Evolutionary conservation across 2,888 invertebrate species (phyloP), one percentile per base, ranked within the genome.

Genomic region (Bibio marci): DNA sequence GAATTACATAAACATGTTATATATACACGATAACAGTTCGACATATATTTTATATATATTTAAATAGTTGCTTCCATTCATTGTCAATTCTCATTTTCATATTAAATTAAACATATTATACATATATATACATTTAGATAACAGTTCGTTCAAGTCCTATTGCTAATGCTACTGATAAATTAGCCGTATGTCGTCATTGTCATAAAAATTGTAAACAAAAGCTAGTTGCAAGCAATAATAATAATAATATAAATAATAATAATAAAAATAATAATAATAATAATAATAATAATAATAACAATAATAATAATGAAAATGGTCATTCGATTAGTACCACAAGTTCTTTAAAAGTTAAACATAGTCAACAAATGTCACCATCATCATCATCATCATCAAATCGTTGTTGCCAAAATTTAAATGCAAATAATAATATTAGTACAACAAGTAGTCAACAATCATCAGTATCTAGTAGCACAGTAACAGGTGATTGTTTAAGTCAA

Each of bases 141-240:
- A 80, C 80, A 36, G 80, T 81, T 41, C 70, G 79, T 51, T 80
- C 80, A 37, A 79, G 79, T 58, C 79, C 79, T 43, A 71, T 76
- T 42, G 71, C 74, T 38, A 52, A 52, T 47, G 52, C 58, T 45
- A 73, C 76, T 44, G 80, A 80, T 59, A 73, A 75, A 41, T 68
- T 80, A 51, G 71, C 77, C 39, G 76, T 81, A 40, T 81, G 81
- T 61, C 71, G 76, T 47, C 76, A 80, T 58, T 81, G 81, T 61
- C 81, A 80, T 53, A 79, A 76, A 62, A 79, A 78, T 53, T 81
- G 80, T 62, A 69, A 75, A 46, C 69, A 70, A 7, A 68, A 67
- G 52, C 67, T 66, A 44, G 22, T 8, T 22, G n/a, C n/a, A n/a
- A n/a, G n/a, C n/a, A n/a, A n/a, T n/a, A n/a, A n/a, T n/a, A n/a